Evolutionary conservation across 2,888 invertebrate genomes (phyloP).

Genomic region (Bugulina stolonifera): DNA sequence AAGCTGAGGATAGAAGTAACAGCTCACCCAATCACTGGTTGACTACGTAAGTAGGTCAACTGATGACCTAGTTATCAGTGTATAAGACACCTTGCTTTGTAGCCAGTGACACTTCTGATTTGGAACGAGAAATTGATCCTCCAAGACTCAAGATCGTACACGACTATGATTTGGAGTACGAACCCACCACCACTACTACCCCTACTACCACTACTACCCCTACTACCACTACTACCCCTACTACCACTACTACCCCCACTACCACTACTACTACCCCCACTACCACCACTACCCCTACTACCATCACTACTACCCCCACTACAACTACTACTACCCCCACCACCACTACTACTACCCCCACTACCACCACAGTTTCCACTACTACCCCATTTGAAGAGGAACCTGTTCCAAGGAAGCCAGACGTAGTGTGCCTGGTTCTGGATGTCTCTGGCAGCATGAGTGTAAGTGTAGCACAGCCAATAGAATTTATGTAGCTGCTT

Average conservation of each 20-base stretch:
- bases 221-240: not conserved
- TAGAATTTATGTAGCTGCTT: too few relatives aligned
- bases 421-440: conserved; percentile 13
- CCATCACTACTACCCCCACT: not conserved
- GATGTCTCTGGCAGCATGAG: conserved; percentile 21
- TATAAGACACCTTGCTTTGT: too few relatives aligned
- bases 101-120: not conserved
- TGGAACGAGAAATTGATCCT: not conserved
- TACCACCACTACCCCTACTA: not conserved
- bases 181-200: not conserved
- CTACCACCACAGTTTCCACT: not conserved
- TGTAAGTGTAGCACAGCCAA: conserved; percentile 1
- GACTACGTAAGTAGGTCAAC: too few relatives aligned
- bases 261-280: not conserved
- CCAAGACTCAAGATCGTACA: not conserved
- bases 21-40: too few relatives aligned
- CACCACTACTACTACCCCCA: not conserved
- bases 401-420: conserved; percentile 1
- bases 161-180: not conserved
- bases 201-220: not conserved
- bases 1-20: too few relatives aligned
- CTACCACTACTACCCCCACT: not conserved
- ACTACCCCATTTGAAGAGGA: not conserved
- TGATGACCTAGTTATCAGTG: too few relatives aligned
- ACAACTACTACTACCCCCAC: not conserved